Evolutionary conservation across 1,140 invertebrate species (phyloP), one percentile per base, ranked within the genome.

Genomic region (Zelostemma sp.): DNA sequence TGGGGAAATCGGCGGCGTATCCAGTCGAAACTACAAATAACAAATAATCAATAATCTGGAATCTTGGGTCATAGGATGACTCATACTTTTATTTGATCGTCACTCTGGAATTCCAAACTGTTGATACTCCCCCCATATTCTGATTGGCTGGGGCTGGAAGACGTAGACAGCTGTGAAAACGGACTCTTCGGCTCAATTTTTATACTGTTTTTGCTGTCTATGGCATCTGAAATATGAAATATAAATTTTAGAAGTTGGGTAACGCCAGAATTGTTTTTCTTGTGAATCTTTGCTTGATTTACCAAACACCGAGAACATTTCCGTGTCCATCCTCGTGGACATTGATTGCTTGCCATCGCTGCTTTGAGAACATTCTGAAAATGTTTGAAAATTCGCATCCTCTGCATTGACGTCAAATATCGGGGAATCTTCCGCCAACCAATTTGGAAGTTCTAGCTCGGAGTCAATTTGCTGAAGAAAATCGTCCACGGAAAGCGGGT

Each of bases 1-100:
- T 28, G 82, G 81, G 18, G 83, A 82, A 47, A 85, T 84, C 5
- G 81, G 80, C 15, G 82, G 81, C 17, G 74, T 83, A 47, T 82
- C 81, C 11, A 84, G 45, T 28, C 49, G 51, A 45, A 77, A 66
- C 80, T 84, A 35, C 1, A 54, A 70, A 28, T 48, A 63, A 67
- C 25, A 14, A 46, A 56, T 16, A 38, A 55, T 21, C 5, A 19
- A 40, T 18, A 43, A 14, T 57, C 45, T 9, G 14, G 19, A 15
- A 35, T 35, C n/a, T 12, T 18, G 5, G 11, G 11, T 17, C 12
- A 35, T 5, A 41, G 16, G 1, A 19, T 33, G 46, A 19, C 9
- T 46, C 40, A 45, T n/a, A 61, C 60, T 38, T 63, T 63, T 4
- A 11, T 25, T 12, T 63, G 50, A 25, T 15, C 43, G 14, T 74